Conservation (phyloP, 1,140 invertebrate species). For the Solenopsis fugax region DNA sequence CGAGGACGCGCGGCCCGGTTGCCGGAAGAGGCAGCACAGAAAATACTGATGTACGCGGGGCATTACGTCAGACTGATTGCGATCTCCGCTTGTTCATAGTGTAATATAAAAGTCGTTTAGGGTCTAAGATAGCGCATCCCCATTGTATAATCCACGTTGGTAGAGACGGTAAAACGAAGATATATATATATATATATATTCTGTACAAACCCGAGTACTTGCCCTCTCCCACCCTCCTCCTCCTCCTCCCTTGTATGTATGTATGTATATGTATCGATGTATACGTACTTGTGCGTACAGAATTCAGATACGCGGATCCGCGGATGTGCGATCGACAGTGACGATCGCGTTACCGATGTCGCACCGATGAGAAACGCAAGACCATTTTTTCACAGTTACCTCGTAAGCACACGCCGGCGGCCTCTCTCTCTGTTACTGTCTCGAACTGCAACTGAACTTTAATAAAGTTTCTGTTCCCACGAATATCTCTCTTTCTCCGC, state of each 20-base stretch:
- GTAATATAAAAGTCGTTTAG: constrained; percentile 80
- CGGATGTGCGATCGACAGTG: not conserved
- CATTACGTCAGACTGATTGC: constrained; percentile 78
- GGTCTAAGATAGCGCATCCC: constrained; percentile 65
- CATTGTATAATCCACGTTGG: constrained; percentile 62
- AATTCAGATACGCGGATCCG: constrained; percentile 45
- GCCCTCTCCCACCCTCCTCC: not conserved
- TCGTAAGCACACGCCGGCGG: constrained; percentile 51
- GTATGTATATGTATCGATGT: constrained; percentile 67
- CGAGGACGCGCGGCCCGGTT: constrained; percentile 24
- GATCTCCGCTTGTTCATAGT: constrained; percentile 82
- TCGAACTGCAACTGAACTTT: constrained; percentile 67
- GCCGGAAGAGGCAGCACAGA: constrained; percentile 22
- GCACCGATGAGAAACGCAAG: constrained; percentile 46
- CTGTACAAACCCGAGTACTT: constrained; percentile 62
- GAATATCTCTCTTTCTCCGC: constrained; percentile 12
- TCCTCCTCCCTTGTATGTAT: constrained; percentile 56
- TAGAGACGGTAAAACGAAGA: constrained; percentile 55
- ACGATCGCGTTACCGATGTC: constrained; percentile 41
- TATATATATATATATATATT: constrained; percentile 52
- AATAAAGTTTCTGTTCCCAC: constrained; percentile 77
- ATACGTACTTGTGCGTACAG: constrained; percentile 69
- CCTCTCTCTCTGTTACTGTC: constrained; percentile 58
- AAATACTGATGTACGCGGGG: constrained; percentile 67
- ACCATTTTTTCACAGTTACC: constrained; percentile 70